A percentile compares a stretch with the other conserved stretches of the same genome.
Conservation (phyloP, 2,888 invertebrate genomes). For the Plagiodera versicolora region DNA sequence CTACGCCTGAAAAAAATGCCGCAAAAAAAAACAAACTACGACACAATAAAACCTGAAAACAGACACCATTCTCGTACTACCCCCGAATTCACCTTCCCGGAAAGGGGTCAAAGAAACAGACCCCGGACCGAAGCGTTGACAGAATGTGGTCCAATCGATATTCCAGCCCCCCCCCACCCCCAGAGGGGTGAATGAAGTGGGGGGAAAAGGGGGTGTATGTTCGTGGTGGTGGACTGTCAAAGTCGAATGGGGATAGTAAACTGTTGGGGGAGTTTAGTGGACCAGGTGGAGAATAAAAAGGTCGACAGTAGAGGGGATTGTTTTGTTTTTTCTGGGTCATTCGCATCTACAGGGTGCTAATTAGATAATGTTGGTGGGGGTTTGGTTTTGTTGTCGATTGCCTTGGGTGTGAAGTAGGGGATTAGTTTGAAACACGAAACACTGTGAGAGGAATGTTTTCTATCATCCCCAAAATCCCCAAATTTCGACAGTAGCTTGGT, state of each 20-base stretch:
- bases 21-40: too few species aligned
- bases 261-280: neutral
- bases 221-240: neutral
- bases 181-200: neutral
- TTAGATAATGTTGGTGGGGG: neutral
- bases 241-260: neutral
- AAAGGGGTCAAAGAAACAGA: slow-evolving; percentile 11
- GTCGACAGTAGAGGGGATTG: neutral
- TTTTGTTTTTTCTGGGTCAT: slow-evolving; percentile 7
- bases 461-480: too few species aligned
- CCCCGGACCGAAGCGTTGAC: slow-evolving; percentile 35
- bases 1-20: too few species aligned
- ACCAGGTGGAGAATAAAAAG: neutral
- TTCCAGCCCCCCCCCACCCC: slow-evolving; percentile 23
- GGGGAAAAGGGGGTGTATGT: neutral
- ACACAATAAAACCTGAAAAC: too few species aligned
- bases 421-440: too few species aligned
- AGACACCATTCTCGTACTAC: too few species aligned
- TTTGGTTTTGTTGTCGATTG: too few species aligned
- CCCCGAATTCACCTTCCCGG: neutral
- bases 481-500: too few species aligned
- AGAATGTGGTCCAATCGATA: slow-evolving; percentile 47
- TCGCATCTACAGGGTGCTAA: too few species aligned
- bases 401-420: too few species aligned
- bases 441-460: too few species aligned